Evolutionary conservation across 2,113 vertebrate species (phyloP).

Genomic region (Perca fluviatilis): DNA sequence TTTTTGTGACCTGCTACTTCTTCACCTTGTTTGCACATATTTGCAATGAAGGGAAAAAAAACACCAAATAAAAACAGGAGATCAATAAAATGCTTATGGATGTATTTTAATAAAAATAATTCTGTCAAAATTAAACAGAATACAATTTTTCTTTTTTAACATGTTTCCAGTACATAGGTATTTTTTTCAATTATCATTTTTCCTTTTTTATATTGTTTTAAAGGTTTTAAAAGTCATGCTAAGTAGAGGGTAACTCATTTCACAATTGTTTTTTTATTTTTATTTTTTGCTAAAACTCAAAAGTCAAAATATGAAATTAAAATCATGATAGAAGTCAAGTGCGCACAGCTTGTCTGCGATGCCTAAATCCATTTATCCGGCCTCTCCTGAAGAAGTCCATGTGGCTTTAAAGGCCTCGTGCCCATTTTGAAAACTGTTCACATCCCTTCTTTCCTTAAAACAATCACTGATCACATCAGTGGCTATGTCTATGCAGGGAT

Average conservation of each 20-base stretch:
- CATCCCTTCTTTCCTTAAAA: conserved; percentile 34
- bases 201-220: conserved; percentile 86
- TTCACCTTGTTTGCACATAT: not conserved
- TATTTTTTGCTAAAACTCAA: conserved; percentile 87
- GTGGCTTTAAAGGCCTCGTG: conserved; percentile 38
- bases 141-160: conserved; percentile 90
- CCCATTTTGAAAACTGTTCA: conserved; percentile 11
- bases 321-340: conserved; percentile 83
- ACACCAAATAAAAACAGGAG: conserved; percentile 40
- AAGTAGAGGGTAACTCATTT: conserved; percentile 92
- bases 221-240: conserved; percentile 94
- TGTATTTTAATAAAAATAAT: conserved; percentile 99
- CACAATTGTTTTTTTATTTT: conserved; percentile 78
- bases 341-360: conserved; percentile 84
- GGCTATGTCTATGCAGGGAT: conserved; percentile 46
- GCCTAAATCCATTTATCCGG: conserved; percentile 34
- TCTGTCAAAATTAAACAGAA: conserved; percentile 99
- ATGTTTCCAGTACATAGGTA: conserved; percentile 93
- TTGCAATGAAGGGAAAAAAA: not conserved
- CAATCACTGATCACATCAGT: conserved; percentile 50
- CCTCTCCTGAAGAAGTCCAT: conserved; percentile 35
- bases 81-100: conserved; percentile 87
- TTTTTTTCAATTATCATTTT: conserved; percentile 79
- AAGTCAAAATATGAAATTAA: conserved; percentile 86
- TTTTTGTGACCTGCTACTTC: not conserved